A percentile compares a stretch with the other conserved stretches of the same genome.
Evolutionary conservation across 2,113 vertebrate species (phyloP).

Genomic region (Erythrocercus mccallii): DNA sequence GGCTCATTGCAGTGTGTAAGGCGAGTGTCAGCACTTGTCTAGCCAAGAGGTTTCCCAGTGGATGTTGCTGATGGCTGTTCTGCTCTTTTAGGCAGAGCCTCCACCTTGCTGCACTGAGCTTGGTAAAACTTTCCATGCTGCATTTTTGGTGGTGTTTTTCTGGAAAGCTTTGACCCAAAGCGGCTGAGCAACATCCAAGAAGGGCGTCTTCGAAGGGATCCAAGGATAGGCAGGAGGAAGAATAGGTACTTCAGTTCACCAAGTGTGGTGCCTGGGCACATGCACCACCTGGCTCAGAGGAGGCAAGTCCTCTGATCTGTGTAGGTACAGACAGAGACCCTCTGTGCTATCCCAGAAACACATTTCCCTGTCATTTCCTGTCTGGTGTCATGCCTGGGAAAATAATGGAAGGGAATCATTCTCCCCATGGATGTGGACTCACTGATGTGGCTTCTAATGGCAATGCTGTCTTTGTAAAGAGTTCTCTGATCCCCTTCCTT

Average conservation of each 20-base stretch:
- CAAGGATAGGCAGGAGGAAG: not conserved
- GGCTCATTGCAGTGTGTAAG: not conserved
- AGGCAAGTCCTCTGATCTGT: not conserved
- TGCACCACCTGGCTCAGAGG: not conserved
- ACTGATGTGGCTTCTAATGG: not conserved
- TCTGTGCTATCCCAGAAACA: not conserved
- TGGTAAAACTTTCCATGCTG: not conserved
- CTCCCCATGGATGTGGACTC: not conserved
- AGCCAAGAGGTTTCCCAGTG: not conserved
- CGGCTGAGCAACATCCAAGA: not conserved
- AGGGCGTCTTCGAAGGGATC: not conserved
- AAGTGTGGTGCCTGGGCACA: not conserved
- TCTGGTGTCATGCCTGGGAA: not conserved
- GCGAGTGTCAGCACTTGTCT: not conserved
- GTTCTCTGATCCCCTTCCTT: not conserved
- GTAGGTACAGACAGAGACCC: accelerated
- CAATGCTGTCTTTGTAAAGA: not conserved
- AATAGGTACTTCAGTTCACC: not conserved
- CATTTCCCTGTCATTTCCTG: not conserved
- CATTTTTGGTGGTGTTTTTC: not conserved
- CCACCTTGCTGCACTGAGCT: not conserved
- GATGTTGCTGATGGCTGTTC: not conserved
- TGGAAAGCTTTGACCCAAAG: not conserved
- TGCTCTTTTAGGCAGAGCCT: not conserved
- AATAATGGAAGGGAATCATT: not conserved